These are phyloP conservation scores for Spicauda simplicius DNA, from an alignment of 2,888 invertebrate species.

Conservation along the genomic window DNA sequence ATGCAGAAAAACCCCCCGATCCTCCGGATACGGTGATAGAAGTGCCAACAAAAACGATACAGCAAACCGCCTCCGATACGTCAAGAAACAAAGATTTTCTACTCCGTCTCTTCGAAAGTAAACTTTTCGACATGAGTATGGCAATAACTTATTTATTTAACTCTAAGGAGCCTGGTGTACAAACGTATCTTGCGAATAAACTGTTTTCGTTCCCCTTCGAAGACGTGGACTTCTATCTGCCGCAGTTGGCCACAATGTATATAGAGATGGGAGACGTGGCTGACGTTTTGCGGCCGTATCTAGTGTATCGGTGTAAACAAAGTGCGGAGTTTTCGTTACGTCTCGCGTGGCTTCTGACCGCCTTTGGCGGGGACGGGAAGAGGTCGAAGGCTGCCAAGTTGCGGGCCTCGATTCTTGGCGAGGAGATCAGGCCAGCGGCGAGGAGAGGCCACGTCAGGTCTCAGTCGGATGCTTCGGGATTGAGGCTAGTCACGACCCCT, in stretches of 20 bases:
- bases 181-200: conserved; percentile 98
- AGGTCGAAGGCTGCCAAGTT: conserved; percentile 72
- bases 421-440: conserved; percentile 78
- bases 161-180: conserved; percentile 98
- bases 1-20: conserved; percentile 81
- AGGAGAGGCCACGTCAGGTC: conserved; percentile 87
- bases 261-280: conserved; percentile 99
- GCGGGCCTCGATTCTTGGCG: conserved; percentile 74
- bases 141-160: conserved; percentile 99
- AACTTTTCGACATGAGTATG: conserved; percentile 98
- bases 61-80: conserved; percentile 61
- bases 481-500: conserved; percentile 79
- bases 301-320: conserved; percentile 89
- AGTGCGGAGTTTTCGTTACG: conserved; percentile 98
- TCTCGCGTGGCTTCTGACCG: conserved; percentile 98
- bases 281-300: conserved; percentile 86
- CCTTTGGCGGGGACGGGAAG: conserved; percentile 90
- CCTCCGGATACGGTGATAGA: conserved; percentile 66
- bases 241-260: conserved; percentile 99
- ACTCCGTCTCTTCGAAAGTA: conserved; percentile 97
- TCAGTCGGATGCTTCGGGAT: conserved; percentile 92
- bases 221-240: conserved; percentile 98
- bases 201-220: conserved; percentile 96
- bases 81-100: conserved; percentile 88
- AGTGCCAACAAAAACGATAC: conserved; percentile 63